Evolutionary conservation across 2,113 vertebrate species (phyloP).

Genomic region (Stictonetta naevosa): DNA sequence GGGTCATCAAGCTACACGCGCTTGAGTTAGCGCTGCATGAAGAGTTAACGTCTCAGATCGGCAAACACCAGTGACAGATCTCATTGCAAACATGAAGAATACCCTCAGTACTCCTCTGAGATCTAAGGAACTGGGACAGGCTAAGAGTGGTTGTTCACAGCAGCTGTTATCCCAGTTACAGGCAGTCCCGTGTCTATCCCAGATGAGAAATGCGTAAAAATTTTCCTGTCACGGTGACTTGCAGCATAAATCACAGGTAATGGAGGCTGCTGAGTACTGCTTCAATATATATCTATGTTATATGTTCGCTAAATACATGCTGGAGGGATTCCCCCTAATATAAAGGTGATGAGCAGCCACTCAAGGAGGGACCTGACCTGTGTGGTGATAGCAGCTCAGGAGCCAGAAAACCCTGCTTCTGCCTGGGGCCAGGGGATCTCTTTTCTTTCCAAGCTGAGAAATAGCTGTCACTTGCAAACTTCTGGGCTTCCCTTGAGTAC

Average conservation of each 20-base stretch:
- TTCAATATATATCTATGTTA: not conserved
- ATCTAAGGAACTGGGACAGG: not conserved
- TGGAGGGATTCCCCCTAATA: not conserved
- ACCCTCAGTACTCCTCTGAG: not conserved
- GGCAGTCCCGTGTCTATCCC: not conserved
- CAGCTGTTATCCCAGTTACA: too few species aligned
- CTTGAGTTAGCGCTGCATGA: accelerated
- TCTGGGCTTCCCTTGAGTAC: not conserved
- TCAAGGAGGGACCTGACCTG: not conserved
- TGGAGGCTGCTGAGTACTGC: not conserved
- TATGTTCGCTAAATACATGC: not conserved
- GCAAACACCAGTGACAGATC: not conserved
- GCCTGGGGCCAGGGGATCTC: not conserved
- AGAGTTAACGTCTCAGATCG: not conserved
- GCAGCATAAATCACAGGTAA: not conserved
- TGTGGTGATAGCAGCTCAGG: not conserved
- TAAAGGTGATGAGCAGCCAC: not conserved
- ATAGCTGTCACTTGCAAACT: accelerated
- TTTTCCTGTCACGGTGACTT: not conserved
- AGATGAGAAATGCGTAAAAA: accelerated
- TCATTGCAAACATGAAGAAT: not conserved
- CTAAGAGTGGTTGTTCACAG: not conserved
- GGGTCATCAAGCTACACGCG: too few species aligned
- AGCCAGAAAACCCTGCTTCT: not conserved
- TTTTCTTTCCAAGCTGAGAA: accelerated